Evolutionary conservation across 2,113 vertebrate species (phyloP).

Genomic region (Ovis canadensis): DNA sequence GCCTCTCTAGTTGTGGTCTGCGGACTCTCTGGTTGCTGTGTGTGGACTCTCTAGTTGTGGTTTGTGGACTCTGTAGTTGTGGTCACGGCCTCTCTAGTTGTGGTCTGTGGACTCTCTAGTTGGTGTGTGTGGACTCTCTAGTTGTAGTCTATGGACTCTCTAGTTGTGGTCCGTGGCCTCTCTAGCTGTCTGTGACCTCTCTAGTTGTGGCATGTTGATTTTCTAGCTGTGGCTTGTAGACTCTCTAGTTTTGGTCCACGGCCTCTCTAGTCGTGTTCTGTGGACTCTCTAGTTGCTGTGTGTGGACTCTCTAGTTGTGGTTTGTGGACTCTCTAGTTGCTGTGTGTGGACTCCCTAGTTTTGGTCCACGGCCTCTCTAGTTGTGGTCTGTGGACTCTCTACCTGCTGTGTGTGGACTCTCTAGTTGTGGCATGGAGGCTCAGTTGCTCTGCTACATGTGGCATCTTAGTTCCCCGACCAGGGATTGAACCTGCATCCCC

Average conservation of each 20-base stretch:
- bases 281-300: neutral
- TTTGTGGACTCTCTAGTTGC: no score
- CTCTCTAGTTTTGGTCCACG: neutral
- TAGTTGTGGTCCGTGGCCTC: no score
- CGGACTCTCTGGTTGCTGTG: no score
- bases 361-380: accelerated
- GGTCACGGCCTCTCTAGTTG: neutral
- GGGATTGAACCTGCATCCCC: neutral
- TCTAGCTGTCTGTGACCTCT: neutral
- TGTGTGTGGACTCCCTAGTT: no score
- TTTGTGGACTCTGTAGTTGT: no score
- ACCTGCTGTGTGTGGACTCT: neutral
- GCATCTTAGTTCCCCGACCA: neutral
- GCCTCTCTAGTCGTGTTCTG: no score
- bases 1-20: no score
- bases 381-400: no score
- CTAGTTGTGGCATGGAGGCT: neutral
- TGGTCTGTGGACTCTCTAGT: neutral
- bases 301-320: neutral
- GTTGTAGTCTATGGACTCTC: neutral
- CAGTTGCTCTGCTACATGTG: neutral
- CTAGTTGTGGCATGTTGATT: neutral
- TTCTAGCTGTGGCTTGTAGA: no score
- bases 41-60: no score
- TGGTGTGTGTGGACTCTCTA: neutral